phyloP scores from a whole-genome alignment of 2,888 invertebrate species.

The Hoplodrina ambigua region DNA sequence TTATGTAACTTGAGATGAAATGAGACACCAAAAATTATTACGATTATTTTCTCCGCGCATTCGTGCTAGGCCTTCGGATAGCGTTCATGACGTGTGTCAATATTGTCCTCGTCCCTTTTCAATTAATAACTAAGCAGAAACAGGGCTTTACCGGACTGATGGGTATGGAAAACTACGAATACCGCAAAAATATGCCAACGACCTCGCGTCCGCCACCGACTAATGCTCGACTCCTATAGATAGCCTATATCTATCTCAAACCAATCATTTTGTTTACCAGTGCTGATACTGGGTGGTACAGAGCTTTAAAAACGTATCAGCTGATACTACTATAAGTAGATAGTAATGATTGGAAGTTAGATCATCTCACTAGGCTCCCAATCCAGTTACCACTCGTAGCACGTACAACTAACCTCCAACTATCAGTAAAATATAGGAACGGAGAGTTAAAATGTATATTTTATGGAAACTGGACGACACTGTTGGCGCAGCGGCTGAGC shows the following conservation, averaged over 20 bases:
- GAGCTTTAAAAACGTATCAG: conserved; percentile 39
- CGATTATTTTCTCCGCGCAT: neutral
- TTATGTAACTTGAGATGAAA: no score
- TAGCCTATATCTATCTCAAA: conserved; percentile 41
- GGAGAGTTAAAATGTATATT: no score
- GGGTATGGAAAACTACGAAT: conserved; percentile 48
- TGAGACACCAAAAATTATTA: no score
- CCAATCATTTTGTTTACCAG: conserved; percentile 51
- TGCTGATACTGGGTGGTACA: conserved; percentile 17
- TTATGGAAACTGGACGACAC: no score
- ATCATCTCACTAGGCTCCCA: neutral
- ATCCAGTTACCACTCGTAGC: no score
- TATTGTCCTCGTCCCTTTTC: conserved; percentile 6
- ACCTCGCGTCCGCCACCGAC: conserved; percentile 43
- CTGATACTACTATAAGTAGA: conserved; percentile 14
- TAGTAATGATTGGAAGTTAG: neutral
- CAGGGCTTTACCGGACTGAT: conserved; percentile 31
- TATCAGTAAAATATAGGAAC: neutral
- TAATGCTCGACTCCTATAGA: conserved; percentile 45
- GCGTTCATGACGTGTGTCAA: conserved; percentile 31
- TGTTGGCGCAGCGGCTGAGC: no score
- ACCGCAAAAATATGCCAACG: conserved; percentile 46
- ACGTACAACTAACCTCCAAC: no score
- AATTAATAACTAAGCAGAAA: conserved; percentile 27
- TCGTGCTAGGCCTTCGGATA: neutral